A percentile compares a stretch with the other conserved stretches of the same genome.
These are phyloP conservation scores for Corythornis cristatus DNA, from an alignment of 2,113 vertebrate genomes.

Conservation along the genomic window DNA sequence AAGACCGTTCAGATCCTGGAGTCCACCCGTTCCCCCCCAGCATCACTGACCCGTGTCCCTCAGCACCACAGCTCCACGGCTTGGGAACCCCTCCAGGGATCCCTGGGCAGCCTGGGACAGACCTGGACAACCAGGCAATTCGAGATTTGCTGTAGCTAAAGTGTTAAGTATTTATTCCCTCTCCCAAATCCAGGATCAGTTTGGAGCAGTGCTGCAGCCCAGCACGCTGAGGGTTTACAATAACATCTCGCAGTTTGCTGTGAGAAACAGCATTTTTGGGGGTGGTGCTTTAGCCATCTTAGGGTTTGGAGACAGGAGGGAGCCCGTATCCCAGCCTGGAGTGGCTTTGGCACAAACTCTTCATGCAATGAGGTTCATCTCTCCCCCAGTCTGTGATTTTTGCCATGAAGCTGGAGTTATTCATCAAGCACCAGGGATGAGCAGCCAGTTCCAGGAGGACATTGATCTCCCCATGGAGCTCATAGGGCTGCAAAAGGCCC, in stretches of 20 bases:
- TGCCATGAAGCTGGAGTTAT: neutral
- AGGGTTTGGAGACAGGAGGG: neutral
- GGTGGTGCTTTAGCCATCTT: neutral
- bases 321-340: neutral
- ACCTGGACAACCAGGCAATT: neutral
- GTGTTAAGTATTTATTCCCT: accelerated
- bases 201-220: neutral
- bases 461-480: neutral
- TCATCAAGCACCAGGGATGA: neutral
- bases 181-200: neutral
- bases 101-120: no score
- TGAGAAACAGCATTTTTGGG: neutral
- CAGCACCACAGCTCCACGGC: no score
- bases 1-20: no score
- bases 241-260: neutral
- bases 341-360: neutral
- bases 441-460: neutral
- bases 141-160: neutral
- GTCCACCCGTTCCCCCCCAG: no score
- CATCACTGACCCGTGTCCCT: no score
- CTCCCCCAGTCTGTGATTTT: neutral
- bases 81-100: no score
- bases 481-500: neutral
- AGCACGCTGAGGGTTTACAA: neutral
- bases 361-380: accelerated